Evolutionary conservation across 2,888 invertebrate genomes (phyloP).

Genomic region (Diaprepes abbreviatus): DNA sequence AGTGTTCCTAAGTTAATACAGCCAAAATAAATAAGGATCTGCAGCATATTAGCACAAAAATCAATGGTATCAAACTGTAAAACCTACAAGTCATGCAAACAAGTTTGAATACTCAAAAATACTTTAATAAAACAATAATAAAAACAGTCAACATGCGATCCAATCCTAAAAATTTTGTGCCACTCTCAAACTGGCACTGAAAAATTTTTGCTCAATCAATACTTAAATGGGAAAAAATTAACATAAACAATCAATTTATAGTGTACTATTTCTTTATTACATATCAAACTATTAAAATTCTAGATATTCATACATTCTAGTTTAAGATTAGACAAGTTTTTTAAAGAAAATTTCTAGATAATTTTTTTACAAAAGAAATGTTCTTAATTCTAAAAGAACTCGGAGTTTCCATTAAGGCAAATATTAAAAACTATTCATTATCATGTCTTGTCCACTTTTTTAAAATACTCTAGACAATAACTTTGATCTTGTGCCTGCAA

Average conservation of each 20-base stretch:
- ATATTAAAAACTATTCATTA: too few relatives aligned
- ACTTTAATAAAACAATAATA: slow-evolving; percentile 23
- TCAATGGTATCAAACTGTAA: slow-evolving; percentile 8
- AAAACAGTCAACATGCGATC: slow-evolving; percentile 41
- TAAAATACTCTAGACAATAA: slow-evolving; percentile 73
- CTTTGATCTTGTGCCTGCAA: slow-evolving; percentile 69
- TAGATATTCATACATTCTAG: slow-evolving; percentile 30
- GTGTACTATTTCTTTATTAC: not conserved
- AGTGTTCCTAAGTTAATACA: slow-evolving; percentile 1
- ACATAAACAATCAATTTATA: slow-evolving; percentile 8
- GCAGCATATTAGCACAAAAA: slow-evolving; percentile 19
- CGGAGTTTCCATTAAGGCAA: too few relatives aligned
- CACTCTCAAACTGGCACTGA: slow-evolving; percentile 31
- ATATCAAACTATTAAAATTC: not conserved
- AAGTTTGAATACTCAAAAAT: slow-evolving; percentile 3
- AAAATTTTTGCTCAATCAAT: slow-evolving; percentile 20
- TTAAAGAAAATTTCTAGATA: too few relatives aligned
- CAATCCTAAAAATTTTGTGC: slow-evolving; percentile 35
- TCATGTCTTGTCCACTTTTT: slow-evolving; percentile 69
- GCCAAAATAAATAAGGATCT: slow-evolving; percentile 1
- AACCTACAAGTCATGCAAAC: slow-evolving; percentile 43
- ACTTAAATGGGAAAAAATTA: slow-evolving; percentile 9
- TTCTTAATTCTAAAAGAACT: too few relatives aligned
- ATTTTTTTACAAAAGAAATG: too few relatives aligned
- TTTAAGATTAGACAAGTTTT: slow-evolving; percentile 11